Percentiles rank a stretch among this genome's conserved stretches.
phyloP scores from a whole-genome alignment of 2,888 invertebrate species.

The Rotaria sp. region DNA sequence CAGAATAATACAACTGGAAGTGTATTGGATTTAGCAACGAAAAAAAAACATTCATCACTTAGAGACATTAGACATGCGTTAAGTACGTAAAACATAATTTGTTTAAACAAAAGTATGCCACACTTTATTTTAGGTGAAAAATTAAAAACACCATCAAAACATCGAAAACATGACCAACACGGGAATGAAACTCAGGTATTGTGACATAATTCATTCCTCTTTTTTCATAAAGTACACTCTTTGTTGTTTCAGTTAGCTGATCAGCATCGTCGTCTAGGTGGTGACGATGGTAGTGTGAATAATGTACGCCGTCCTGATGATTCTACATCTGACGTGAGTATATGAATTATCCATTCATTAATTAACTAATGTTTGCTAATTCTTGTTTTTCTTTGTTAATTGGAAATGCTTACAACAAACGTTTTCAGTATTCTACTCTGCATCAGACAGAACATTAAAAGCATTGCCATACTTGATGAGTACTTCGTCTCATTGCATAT shows the following conservation, averaged over 20 bases:
- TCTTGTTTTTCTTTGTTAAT: too few species aligned
- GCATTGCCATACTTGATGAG: too few species aligned
- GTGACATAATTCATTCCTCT: too few species aligned
- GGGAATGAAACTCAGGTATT: not conserved
- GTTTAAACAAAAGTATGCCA: not conserved
- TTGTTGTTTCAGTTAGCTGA: not conserved
- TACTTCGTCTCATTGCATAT: too few species aligned
- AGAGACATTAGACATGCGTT: conserved; percentile 33
- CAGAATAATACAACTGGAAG: conserved; percentile 42
- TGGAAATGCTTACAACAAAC: too few species aligned
- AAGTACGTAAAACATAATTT: not conserved
- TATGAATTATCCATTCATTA: too few species aligned
- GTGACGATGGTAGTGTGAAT: not conserved
- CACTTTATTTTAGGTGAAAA: not conserved
- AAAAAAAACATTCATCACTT: conserved; percentile 34
- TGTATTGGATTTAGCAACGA: conserved; percentile 35
- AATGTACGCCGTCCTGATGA: not conserved
- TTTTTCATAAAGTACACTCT: too few species aligned
- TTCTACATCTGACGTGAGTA: not conserved
- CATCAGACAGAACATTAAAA: too few species aligned
- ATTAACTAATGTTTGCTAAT: too few species aligned
- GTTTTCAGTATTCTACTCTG: too few species aligned
- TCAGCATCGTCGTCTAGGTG: not conserved
- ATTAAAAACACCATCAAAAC: not conserved
- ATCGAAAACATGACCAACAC: not conserved